phyloP scores from a whole-genome alignment of 2,797 vertebrate species.

The Miichthys miiuy region DNA sequence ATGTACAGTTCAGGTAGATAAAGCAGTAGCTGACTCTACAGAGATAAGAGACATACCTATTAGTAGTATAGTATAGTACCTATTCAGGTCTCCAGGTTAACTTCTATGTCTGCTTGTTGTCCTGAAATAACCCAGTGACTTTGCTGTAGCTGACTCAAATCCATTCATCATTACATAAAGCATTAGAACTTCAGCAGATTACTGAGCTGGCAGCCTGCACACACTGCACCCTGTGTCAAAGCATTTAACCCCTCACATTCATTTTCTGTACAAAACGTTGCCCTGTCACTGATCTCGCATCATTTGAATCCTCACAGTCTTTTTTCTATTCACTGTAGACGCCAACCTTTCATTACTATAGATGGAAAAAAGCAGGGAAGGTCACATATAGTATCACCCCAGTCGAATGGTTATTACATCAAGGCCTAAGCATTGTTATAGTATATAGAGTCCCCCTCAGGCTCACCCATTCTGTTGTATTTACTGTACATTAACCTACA shows the following conservation, averaged over 20 bases:
- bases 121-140: constrained; percentile 59
- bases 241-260: constrained; percentile 61
- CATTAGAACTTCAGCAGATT: constrained; percentile 56
- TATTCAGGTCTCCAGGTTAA: constrained; percentile 47
- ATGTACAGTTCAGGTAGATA: constrained; percentile 13
- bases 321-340: constrained; percentile 17
- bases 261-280: constrained; percentile 39
- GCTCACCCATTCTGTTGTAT: constrained; percentile 32
- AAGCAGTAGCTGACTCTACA: constrained; percentile 6
- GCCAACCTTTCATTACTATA: constrained; percentile 36
- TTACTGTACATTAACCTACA: constrained; percentile 43
- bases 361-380: constrained; percentile 49
- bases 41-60: constrained; percentile 33
- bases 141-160: constrained; percentile 36
- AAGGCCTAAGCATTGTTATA: constrained; percentile 34
- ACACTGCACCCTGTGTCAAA: constrained; percentile 41
- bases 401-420: constrained; percentile 37
- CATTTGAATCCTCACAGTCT: constrained; percentile 20
- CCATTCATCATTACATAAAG: constrained; percentile 44
- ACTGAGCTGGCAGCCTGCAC: constrained; percentile 55
- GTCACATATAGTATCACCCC: constrained; percentile 45
- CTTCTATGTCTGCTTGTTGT: constrained; percentile 22
- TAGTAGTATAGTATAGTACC: constrained; percentile 7
- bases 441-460: constrained; percentile 33
- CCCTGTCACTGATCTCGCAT: constrained; percentile 31